phyloP scores from a whole-genome alignment of 1,140 invertebrate species.

The Bombus cullumanus region DNA sequence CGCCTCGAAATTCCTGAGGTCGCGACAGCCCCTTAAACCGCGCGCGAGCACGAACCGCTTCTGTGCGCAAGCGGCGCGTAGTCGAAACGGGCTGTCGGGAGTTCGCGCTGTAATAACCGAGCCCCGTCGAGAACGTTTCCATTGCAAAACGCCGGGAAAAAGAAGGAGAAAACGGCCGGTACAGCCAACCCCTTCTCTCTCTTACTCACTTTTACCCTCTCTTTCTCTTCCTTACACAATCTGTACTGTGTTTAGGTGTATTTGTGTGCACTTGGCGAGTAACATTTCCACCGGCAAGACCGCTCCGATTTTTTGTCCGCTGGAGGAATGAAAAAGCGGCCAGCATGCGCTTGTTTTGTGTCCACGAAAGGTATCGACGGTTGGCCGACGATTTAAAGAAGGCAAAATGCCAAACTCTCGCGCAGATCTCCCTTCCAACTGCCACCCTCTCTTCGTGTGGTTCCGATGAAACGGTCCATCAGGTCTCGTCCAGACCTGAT shows the following conservation, averaged over 20 bases:
- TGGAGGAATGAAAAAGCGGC: slow-evolving; percentile 50
- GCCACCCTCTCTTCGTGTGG: not conserved
- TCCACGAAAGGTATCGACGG: slow-evolving; percentile 50
- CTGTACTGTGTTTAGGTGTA: not conserved
- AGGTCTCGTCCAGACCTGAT: no score
- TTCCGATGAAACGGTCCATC: not conserved
- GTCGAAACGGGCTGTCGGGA: slow-evolving; percentile 52
- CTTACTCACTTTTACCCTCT: not conserved
- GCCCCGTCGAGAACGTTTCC: slow-evolving; percentile 57
- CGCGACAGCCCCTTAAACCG: slow-evolving; percentile 32
- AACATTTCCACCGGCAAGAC: slow-evolving; percentile 55
- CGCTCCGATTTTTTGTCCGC: slow-evolving; percentile 42
- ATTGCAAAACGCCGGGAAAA: slow-evolving; percentile 60
- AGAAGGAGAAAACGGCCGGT: slow-evolving; percentile 30
- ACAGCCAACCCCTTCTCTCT: not conserved
- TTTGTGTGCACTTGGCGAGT: slow-evolving; percentile 36
- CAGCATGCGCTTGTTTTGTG: slow-evolving; percentile 46
- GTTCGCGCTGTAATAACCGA: slow-evolving; percentile 62
- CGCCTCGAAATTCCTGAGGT: slow-evolving; percentile 16
- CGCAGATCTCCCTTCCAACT: no score
- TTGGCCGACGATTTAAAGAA: slow-evolving; percentile 58
- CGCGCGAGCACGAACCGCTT: slow-evolving; percentile 28
- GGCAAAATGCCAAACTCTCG: slow-evolving; percentile 63
- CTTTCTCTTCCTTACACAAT: not conserved
- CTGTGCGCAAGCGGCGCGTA: slow-evolving; percentile 42